phyloP scores from a whole-genome alignment of 2,888 invertebrate genomes.

The Folsomia manolachei region DNA sequence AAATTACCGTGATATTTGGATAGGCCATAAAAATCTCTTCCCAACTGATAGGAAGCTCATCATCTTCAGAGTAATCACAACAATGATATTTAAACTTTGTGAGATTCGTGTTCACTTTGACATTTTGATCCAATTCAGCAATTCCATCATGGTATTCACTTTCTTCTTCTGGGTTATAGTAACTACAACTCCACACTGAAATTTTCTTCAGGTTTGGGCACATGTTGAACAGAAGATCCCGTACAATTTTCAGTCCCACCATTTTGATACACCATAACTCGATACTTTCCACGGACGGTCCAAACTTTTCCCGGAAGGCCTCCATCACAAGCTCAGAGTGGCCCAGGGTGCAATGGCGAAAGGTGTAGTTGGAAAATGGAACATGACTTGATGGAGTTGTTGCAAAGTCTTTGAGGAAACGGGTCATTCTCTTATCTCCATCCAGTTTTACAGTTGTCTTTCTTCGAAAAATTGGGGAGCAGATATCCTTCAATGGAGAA shows the following conservation, averaged over 20 bases:
- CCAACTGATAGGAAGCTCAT: slow-evolving; percentile 32
- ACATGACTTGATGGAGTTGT: neutral
- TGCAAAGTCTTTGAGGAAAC: slow-evolving; percentile 12
- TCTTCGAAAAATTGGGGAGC: slow-evolving; percentile 31
- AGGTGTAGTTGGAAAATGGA: slow-evolving; percentile 35
- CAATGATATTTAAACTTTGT: slow-evolving; percentile 32
- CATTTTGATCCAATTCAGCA: slow-evolving; percentile 24
- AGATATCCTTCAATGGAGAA: slow-evolving; percentile 29
- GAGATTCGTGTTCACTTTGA: slow-evolving; percentile 29
- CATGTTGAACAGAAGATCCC: slow-evolving; percentile 32
- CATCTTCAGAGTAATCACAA: slow-evolving; percentile 35
- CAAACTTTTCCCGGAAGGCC: slow-evolving; percentile 33
- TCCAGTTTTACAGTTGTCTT: slow-evolving; percentile 28
- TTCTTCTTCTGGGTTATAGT: no score
- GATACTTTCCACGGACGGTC: slow-evolving; percentile 31
- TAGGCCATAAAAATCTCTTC: slow-evolving; percentile 31
- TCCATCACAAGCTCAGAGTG: slow-evolving; percentile 8
- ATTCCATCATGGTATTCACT: slow-evolving; percentile 24
- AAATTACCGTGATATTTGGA: slow-evolving; percentile 37
- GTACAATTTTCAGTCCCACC: slow-evolving; percentile 28
- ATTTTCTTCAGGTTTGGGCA: slow-evolving; percentile 32
- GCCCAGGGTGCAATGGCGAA: slow-evolving; percentile 29
- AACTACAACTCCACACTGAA: slow-evolving; percentile 33
- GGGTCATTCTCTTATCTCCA: slow-evolving; percentile 17
- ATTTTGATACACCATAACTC: slow-evolving; percentile 35